These are phyloP conservation scores for Pristionchus exspectatus DNA, from an alignment of 2,888 invertebrate species.

Conservation along the genomic window DNA sequence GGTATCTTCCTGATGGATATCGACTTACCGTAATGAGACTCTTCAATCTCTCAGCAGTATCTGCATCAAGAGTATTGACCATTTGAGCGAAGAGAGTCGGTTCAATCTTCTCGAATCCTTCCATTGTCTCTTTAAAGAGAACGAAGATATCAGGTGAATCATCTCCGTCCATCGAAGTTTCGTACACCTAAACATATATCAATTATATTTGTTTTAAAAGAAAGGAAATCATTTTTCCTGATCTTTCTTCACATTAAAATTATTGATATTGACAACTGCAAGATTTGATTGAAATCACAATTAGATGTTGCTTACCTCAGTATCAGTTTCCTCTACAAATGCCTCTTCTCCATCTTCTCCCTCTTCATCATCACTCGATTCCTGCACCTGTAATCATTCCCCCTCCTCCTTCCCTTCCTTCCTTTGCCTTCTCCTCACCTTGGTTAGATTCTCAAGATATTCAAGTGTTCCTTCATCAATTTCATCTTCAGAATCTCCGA, in stretches of 20 bases:
- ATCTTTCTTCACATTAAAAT: too few species aligned
- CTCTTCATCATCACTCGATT: constrained; percentile 44
- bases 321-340: constrained; percentile 53
- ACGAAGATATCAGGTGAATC: constrained; percentile 54
- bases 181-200: constrained; percentile 10
- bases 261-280: too few species aligned
- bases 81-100: constrained; percentile 53
- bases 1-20: not conserved
- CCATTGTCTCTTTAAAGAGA: constrained; percentile 56
- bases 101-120: constrained; percentile 48
- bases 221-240: too few species aligned
- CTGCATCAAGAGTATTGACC: constrained; percentile 52
- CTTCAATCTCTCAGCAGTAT: constrained; percentile 38
- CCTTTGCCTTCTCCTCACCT: not conserved
- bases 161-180: constrained; percentile 48
- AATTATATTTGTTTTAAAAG: not conserved
- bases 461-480: constrained; percentile 55
- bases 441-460: constrained; percentile 53
- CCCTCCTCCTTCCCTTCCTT: not conserved
- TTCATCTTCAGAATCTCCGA: constrained; percentile 54
- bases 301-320: constrained; percentile 27
- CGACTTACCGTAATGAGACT: constrained; percentile 53
- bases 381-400: constrained; percentile 20
- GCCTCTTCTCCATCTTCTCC: constrained; percentile 49
- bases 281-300: too few species aligned